A percentile compares a stretch with the other conserved stretches of the same genome.
Evolutionary conservation across 2,888 invertebrate species (phyloP).

Genomic region (Polydrusus tereticollis): DNA sequence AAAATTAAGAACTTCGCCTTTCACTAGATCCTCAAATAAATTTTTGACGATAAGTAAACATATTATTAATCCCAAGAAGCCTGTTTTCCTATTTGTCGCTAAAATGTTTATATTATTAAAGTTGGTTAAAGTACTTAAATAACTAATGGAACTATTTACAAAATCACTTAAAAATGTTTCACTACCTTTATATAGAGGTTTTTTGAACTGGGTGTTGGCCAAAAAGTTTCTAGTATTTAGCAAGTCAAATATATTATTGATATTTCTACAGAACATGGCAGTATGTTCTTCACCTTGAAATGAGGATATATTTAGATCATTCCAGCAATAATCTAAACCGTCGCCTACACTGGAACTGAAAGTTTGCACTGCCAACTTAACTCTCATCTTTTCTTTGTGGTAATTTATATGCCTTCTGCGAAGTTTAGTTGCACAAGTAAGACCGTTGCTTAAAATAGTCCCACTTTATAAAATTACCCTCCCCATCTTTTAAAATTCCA

Average conservation of each 20-base stretch:
- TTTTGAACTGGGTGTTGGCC: conserved; percentile 32
- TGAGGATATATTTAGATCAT: conserved; percentile 29
- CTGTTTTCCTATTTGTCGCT: conserved; percentile 45
- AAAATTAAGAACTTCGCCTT: conserved; percentile 7
- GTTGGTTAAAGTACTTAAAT: conserved; percentile 15
- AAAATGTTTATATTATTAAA: conserved; percentile 25
- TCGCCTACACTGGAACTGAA: conserved; percentile 43
- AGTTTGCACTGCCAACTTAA: conserved; percentile 34
- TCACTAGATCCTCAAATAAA: conserved; percentile 7
- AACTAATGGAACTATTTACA: conserved; percentile 18
- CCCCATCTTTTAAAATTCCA: conserved; percentile 5
- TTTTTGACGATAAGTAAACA: conserved; percentile 7
- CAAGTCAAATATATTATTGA: conserved; percentile 47
- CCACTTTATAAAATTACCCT: conserved; percentile 47
- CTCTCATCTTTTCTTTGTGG: conserved; percentile 32
- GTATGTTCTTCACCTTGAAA: conserved; percentile 39
- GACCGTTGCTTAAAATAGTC: conserved; percentile 40
- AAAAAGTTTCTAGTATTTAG: conserved; percentile 44
- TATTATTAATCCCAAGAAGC: conserved; percentile 40
- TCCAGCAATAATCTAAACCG: conserved; percentile 35
- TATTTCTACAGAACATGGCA: conserved; percentile 28
- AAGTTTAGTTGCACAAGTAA: conserved; percentile 28
- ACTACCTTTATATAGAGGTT: conserved; percentile 26
- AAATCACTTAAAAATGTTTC: conserved; percentile 16
- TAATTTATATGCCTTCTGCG: conserved; percentile 25